Base-by-base conservation (phyloP, 2,113 vertebrate genomes). In the Helogale parvula region DNA sequence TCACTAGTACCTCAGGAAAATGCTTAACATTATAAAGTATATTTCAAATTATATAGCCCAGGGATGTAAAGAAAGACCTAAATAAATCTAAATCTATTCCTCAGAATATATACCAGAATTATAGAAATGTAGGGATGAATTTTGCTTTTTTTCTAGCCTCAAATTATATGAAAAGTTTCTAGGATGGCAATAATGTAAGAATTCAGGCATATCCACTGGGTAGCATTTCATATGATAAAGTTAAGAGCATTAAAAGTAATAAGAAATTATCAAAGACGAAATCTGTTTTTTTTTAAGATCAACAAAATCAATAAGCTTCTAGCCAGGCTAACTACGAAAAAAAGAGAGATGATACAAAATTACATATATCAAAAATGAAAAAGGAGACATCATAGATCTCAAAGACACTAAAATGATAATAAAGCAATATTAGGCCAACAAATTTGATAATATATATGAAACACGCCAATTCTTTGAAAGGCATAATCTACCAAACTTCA, bases 181-280 rank as follows among this genome's bases (percentile, higher is more conserved):
- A 52, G 19, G 38, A 96, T 65, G 52, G 77, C 83, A 35, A 88
- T 21, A 72, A 69, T 35, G 12, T 41, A 21, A 90, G 35, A 90
- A 94, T 82, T 52, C 72, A 74, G 47, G 4, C 8, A 21, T 80
- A 4, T 33, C 7, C 16, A 69, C 13, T 14, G 33, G 45, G 9
- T 33, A 31, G 31, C 19, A 81, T 91, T 93, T 97, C 19, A 74
- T 57, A 90, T 47, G 27, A 54, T 57, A 21, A 96, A 85, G 13
- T 84, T 38, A 95, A 83, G 68, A 87, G 17, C 25, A 68, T 57
- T 89, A 63, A 92, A 88, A 81, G 33, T 80, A 95, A 86, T 69
- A 93, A 71, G 29, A 76, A 35, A 79, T 66, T n/a, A 88, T 63
- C 8, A 86, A 97, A 90, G 65, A 31, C 41, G n/a, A 50, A 65